Base-by-base conservation (phyloP, 2,797 vertebrate species). In the Alca torda region DNA sequence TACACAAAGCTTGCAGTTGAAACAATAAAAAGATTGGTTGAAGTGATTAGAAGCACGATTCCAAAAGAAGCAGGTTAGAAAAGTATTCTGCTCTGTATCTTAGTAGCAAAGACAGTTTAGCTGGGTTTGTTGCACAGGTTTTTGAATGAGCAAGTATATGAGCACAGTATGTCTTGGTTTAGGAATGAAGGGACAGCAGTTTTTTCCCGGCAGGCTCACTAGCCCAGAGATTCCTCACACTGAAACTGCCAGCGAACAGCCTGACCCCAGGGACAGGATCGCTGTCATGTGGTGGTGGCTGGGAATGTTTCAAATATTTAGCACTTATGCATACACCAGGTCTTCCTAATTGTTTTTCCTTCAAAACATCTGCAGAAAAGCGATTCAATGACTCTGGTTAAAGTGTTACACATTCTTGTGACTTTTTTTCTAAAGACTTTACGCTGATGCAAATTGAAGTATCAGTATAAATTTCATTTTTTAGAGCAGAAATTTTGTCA, bases 261-360 rank as follows among this genome's bases (percentile, higher is more conserved):
- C 73, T 81, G 57, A 90, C 92, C 90, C 68, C 26, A n/a, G 81
- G 41, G 89, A 76, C 72, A 86, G 72, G 74, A 91, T 89, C 5
- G 0, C 76, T 95, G 89, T 75, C 86, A 63, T 60, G 35, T 70
- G 92, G 56, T 3, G 1, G 43, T 41, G 50, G 15, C 17, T 74
- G 28, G 10, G 69, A 92, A 91, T 50, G 45, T 48, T 95, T 80
- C 80, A 68, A 75, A 74, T 84, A 50, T 33, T 95, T 91, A 94
- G 59, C 79, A 76, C 68, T 90, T 89, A 69, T 0, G 6, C 31
- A n/a, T 50, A 46, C 61, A 72, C 72, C 76, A 69, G 59, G 65
- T 93, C 33, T 23, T 87, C 72, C 59, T 95, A 80, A 94, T 63
- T 75, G 23, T 24, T 84, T 94, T 84, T 70, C 68, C 75, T 68